Evolutionary conservation across 2,888 invertebrate species (phyloP).

Genomic region (Acanthoscelides obtectus): DNA sequence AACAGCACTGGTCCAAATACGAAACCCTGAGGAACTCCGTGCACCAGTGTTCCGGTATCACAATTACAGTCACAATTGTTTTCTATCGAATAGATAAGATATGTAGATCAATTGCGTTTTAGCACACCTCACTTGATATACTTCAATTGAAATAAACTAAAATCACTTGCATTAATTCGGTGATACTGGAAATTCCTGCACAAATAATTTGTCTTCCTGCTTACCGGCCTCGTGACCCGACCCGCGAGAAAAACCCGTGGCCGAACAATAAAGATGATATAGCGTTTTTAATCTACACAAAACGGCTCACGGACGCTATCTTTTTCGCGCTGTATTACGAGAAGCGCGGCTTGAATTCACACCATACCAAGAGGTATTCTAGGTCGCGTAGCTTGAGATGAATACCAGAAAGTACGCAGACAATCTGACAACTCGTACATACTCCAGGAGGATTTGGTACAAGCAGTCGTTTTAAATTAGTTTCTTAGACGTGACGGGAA

Average conservation of each 20-base stretch:
- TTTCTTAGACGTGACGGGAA: no score
- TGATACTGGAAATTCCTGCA: background rate
- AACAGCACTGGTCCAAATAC: no score
- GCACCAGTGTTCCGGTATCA: no score
- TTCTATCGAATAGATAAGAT: no score
- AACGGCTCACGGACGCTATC: background rate
- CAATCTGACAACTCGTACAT: background rate
- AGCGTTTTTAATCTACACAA: background rate
- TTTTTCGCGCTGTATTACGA: background rate
- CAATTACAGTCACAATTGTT: no score
- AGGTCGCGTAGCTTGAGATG: background rate
- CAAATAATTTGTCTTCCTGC: background rate
- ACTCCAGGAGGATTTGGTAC: background rate
- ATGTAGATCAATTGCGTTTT: no score
- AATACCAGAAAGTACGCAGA: background rate
- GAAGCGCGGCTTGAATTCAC: background rate
- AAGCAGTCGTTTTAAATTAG: no score
- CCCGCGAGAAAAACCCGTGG: background rate
- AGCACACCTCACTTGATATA: no score
- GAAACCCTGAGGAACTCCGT: no score
- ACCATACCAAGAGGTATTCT: background rate
- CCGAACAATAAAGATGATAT: background rate
- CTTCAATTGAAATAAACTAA: background rate
- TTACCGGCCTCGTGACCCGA: background rate
- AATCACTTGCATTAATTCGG: background rate